Conservation (phyloP, 2,888 invertebrate genomes). For the Chrysotoxum bicinctum region DNA sequence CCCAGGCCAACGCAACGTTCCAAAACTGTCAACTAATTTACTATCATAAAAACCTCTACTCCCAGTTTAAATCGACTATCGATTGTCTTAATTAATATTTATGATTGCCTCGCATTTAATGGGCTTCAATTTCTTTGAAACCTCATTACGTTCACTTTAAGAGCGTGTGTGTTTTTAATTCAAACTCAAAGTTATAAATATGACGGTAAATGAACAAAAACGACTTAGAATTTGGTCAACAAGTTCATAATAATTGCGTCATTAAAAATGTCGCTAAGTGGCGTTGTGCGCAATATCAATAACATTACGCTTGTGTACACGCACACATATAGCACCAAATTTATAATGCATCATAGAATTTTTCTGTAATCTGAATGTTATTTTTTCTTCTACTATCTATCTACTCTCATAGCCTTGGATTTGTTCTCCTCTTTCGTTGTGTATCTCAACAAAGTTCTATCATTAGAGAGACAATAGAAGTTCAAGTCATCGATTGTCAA, state of each 20-base stretch:
- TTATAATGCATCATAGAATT: slow-evolving; percentile 4
- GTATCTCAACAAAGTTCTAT: slow-evolving; percentile 29
- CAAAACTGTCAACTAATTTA: slow-evolving; percentile 37
- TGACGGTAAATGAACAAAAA: slow-evolving; percentile 12
- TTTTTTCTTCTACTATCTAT: not conserved
- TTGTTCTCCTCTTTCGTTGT: slow-evolving; percentile 11
- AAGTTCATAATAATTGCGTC: slow-evolving; percentile 62
- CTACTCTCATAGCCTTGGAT: not conserved
- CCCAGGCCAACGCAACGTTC: not conserved
- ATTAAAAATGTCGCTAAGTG: slow-evolving; percentile 49
- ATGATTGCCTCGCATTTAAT: slow-evolving; percentile 66
- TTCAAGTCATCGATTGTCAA: slow-evolving; percentile 43
- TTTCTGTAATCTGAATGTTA: not conserved
- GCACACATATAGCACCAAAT: not conserved
- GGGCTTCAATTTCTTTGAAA: slow-evolving; percentile 67
- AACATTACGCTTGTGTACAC: slow-evolving; percentile 28
- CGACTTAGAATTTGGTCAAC: slow-evolving; percentile 62
- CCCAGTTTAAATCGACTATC: slow-evolving; percentile 51
- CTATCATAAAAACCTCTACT: slow-evolving; percentile 2
- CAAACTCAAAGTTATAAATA: not conserved
- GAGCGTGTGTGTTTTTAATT: slow-evolving; percentile 19
- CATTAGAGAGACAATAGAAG: slow-evolving; percentile 20
- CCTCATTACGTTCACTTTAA: slow-evolving; percentile 69
- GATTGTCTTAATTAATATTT: slow-evolving; percentile 71
- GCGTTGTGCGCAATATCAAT: slow-evolving; percentile 57